Evolutionary conservation across 2,888 invertebrate genomes (phyloP), one percentile per base, ranked within the genome.

Genomic region (Lasioglossum pauxillum): DNA sequence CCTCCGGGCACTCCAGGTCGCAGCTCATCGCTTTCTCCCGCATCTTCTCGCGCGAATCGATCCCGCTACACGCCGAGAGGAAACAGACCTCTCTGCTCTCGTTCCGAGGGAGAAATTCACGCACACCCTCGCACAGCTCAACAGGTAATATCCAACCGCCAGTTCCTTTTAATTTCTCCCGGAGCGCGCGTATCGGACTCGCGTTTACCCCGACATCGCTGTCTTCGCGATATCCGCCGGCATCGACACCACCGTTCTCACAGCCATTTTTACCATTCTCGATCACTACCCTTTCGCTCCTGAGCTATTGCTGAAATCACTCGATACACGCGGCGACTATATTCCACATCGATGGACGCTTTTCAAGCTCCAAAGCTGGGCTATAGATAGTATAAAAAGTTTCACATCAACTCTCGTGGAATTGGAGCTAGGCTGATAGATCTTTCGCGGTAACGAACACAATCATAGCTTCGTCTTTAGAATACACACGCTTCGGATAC

Each of bases 131-230:
- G 38, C 69, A 67, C 84, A 80, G 82, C 87, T 89, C 89, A 89
- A 89, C 89, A 89, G 87, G 88, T 89, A 89, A 88, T 85, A 87
- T 84, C 67, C 49, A 44, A 31, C 38, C 69, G 77, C 69, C 53
- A 2, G 77, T 71, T 69, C 72, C 67, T 64, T 73, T 72, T 79
- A 73, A 79, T 73, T 72, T 46, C 64, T 31, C 31, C 60, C 44
- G 44, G 35, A 46, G 64, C 76, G 31, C 76, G 31, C 27, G 41
- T 67, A 64, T 76, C 44, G 31, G 31, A 27, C 60, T 27, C 27
- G 38, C 60, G 27, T 27, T 23, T 23, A n/a, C 23, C 53, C 23
- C 23, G 27, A n/a, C n/a, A n/a, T 2, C 2, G 31, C 41, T 31
- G 27, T 35, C 67, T 31, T 67, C 64, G 64, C 60, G 16, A 19